Base-by-base conservation (phyloP, 2,797 vertebrate genomes). In the Mycteria americana region DNA sequence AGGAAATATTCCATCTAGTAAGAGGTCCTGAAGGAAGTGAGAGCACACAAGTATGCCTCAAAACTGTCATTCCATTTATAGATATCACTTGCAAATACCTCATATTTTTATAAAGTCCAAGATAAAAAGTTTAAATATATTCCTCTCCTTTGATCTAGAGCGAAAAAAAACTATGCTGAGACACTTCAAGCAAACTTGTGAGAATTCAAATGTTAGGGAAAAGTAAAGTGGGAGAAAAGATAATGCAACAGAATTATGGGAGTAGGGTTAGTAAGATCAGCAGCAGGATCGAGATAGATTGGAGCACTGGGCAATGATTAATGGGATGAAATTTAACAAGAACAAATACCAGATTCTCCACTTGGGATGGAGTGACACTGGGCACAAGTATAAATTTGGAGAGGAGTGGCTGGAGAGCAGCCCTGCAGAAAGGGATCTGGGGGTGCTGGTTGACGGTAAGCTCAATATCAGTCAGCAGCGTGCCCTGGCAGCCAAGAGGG, bases 321-420 rank as follows among this genome's bases (percentile, higher is more conserved):
- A 45, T 45, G 16, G 16, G 19, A 43, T 18, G 11, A 43, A 53
- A 63, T 22, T 50, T 62, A 50, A 25, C 35, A 33, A 33, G 23
- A 7, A 9, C 22, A 50, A 39, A 51, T n/a, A 11, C 31, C 2
- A 3, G 31, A 64, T 41, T 43, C 19, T 43, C 8, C 37, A 33
- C 8, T 7, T 13, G 30, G 30, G 11, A 48, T 3, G 4, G 19
- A 48, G n/a, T 13, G 46, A 37, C 7, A 0, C 27, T 3, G 4
- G 27, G 4, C 21, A 43, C 31, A 78, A 43, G 9, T 11, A 43
- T 23, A 28, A 35, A 64, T 4, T 43, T 17, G 24, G 24, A 78
- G 37, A 43, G 19, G 19, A 35, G 9, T 5, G 25, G 11, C 37
- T 78, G 18, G 14, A 64, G 24, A 78, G 3, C 7, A 30, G 37